phyloP scores from a whole-genome alignment of 2,888 invertebrate genomes.

The Coenonympha arcania region DNA sequence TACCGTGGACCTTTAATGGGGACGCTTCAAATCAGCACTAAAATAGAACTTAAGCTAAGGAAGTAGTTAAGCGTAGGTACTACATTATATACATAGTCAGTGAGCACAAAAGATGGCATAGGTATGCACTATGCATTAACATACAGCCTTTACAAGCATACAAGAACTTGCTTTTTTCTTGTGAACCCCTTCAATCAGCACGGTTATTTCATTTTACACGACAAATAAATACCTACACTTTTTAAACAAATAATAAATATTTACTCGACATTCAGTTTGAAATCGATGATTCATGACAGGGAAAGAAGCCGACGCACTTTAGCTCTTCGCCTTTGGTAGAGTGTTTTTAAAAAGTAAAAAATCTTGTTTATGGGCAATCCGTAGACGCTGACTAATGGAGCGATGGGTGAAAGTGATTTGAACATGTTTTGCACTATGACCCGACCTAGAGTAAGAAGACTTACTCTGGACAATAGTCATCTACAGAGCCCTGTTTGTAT shows the following conservation, averaged over 20 bases:
- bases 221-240: constrained; percentile 14
- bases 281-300: constrained; percentile 35
- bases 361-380: constrained; percentile 55
- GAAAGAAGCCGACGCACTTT: constrained; percentile 17
- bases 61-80: too few relatives aligned
- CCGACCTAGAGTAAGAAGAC: constrained; percentile 25
- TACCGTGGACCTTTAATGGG: too few relatives aligned
- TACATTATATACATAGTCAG: too few relatives aligned
- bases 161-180: constrained; percentile 3
- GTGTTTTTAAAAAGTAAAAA: constrained; percentile 38
- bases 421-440: constrained; percentile 56
- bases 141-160: constrained; percentile 5
- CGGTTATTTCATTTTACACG: constrained; percentile 10
- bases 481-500: too few relatives aligned
- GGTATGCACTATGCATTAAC: too few relatives aligned
- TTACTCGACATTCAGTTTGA: constrained; percentile 14
- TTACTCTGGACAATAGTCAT: too few relatives aligned
- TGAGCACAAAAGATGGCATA: constrained; percentile 19
- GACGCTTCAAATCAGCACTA: too few relatives aligned
- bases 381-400: constrained; percentile 49
- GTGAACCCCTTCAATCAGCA: constrained; percentile 11
- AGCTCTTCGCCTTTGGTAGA: constrained; percentile 7
- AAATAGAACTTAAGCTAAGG: too few relatives aligned
- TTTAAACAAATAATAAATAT: too few relatives aligned
- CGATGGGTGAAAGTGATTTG: constrained; percentile 56